A percentile compares a stretch with the other conserved stretches of the same genome.
phyloP scores from a whole-genome alignment of 2,797 vertebrate genomes.

The Peromyscus eremicus region DNA sequence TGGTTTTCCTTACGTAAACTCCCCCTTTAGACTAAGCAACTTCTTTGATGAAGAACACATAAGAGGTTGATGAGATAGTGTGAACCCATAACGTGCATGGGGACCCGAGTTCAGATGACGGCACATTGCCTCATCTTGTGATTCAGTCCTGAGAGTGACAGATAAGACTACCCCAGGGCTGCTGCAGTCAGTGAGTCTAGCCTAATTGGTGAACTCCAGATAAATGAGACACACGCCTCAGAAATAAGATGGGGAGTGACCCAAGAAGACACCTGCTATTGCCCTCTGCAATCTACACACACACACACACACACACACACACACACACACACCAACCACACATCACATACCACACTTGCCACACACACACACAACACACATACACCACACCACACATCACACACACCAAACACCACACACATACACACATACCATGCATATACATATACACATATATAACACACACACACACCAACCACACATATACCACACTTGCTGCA shows the following conservation, averaged over 20 bases:
- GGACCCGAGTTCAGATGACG: background rate
- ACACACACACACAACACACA: background rate
- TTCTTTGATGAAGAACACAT: background rate
- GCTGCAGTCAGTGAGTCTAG: background rate
- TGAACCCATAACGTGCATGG: too few relatives aligned
- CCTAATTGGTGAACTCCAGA: background rate
- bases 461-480: background rate
- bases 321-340: background rate
- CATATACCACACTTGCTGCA: rapidly evolving
- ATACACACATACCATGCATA: background rate
- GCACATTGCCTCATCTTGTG: background rate
- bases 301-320: background rate
- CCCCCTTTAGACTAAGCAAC: background rate
- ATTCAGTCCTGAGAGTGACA: background rate
- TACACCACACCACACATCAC: too few relatives aligned
- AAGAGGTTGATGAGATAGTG: background rate
- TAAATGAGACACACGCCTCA: background rate
- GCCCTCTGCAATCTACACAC: background rate
- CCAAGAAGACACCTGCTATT: background rate
- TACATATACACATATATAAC: background rate
- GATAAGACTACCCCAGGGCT: background rate
- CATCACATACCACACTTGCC: background rate
- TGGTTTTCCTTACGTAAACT: background rate
- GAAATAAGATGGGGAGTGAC: background rate
- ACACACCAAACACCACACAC: too few relatives aligned